Conservation (phyloP, 1,140 invertebrate genomes). For the Brachionus sp. region DNA sequence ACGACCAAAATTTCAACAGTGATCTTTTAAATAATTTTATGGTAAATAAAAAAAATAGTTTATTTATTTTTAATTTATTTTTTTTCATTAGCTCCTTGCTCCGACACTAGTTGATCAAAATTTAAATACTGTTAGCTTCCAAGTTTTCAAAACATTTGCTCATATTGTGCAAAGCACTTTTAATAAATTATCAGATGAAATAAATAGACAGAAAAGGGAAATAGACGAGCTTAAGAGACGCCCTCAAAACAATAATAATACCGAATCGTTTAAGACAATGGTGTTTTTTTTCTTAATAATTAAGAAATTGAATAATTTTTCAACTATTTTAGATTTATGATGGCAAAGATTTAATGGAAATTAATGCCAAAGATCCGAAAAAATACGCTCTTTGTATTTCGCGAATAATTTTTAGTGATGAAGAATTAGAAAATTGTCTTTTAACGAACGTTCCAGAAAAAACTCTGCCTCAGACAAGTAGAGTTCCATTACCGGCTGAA, state of each 20-base stretch:
- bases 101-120: not conserved
- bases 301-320: not conserved
- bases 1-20: not conserved
- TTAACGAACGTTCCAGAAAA: not conserved
- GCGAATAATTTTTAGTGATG: not conserved
- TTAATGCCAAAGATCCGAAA: slow-evolving; percentile 14
- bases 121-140: not conserved
- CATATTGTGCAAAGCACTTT: not conserved
- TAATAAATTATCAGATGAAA: not conserved
- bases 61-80: not conserved
- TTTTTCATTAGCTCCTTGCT: not conserved
- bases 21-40: not conserved
- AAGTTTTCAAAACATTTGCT: not conserved
- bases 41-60: not conserved
- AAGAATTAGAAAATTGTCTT: slow-evolving; percentile 15
- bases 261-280: not conserved
- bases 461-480: not conserved
- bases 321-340: not conserved
- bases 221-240: not conserved
- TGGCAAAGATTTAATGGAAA: slow-evolving; percentile 20
- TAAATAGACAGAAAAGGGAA: not conserved
- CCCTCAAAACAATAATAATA: not conserved
- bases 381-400: slow-evolving; percentile 27
- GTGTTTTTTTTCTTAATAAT: not conserved
- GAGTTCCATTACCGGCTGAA: not conserved